Conservation (phyloP, 2,113 vertebrate genomes). For the Trematocara unimaculatum region DNA sequence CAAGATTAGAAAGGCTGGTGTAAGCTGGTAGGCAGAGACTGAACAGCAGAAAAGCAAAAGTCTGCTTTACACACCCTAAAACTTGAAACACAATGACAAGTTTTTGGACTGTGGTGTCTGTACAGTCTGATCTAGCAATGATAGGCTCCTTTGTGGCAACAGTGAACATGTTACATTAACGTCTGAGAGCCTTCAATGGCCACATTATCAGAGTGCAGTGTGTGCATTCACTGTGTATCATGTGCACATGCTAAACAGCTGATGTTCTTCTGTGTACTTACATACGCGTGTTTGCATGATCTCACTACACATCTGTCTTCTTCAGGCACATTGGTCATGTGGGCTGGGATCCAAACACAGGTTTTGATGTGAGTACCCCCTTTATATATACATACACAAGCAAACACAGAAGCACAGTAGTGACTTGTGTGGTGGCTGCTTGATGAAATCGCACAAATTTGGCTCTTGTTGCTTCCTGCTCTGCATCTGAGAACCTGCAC, state of each 20-base stretch:
- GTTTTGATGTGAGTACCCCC: conserved; percentile 94
- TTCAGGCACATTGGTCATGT: conserved; percentile 96
- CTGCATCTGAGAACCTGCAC: neutral
- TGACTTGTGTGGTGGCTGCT: conserved; percentile 51
- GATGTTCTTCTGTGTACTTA: neutral
- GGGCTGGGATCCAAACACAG: conserved; percentile 99
- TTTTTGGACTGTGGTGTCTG: neutral
- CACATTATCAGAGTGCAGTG: neutral
- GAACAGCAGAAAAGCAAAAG: neutral
- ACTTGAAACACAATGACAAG: neutral
- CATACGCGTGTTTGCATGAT: neutral
- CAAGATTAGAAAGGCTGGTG: neutral
- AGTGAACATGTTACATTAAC: neutral
- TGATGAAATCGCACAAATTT: conserved; percentile 63
- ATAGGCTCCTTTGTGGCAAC: neutral
- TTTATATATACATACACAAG: neutral
- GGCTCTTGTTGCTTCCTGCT: conserved; percentile 37
- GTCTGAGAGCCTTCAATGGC: conserved; percentile 17
- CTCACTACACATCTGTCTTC: conserved; percentile 36
- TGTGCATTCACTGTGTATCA: neutral
- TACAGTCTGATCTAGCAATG: neutral
- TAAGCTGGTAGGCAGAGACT: neutral
- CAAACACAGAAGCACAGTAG: conserved; percentile 52
- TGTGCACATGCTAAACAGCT: neutral
- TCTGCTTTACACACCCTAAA: neutral